Percentiles rank a stretch among this genome's conserved stretches.
Conservation (phyloP, 2,797 vertebrate genomes). For the Propithecus perrieri region DNA sequence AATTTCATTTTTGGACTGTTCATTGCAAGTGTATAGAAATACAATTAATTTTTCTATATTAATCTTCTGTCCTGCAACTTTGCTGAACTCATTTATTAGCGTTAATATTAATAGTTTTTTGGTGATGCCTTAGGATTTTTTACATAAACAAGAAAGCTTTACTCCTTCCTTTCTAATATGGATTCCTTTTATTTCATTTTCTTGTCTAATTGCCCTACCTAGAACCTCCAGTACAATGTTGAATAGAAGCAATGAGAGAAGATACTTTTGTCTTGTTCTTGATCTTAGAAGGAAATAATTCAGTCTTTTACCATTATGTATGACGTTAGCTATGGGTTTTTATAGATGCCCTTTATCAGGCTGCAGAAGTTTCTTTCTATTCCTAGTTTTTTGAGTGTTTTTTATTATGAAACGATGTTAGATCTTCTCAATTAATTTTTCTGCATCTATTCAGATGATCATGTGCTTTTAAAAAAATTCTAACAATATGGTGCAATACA, state of each 20-base stretch:
- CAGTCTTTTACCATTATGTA: neutral
- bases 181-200: conserved; percentile 27
- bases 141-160: neutral
- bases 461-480: neutral
- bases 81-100: conserved; percentile 22
- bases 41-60: conserved; percentile 1
- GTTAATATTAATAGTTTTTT: neutral
- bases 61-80: neutral
- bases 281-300: neutral
- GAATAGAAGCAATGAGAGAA: neutral
- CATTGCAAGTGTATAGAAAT: neutral
- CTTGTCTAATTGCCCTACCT: neutral
- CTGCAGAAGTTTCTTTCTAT: neutral
- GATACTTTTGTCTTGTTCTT: neutral
- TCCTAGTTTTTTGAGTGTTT: neutral
- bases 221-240: neutral
- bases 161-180: neutral
- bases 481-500: neutral
- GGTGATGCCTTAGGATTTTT: conserved; percentile 15
- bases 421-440: conserved; percentile 7
- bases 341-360: neutral
- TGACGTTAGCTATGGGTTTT: neutral
- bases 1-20: neutral
- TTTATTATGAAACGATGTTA: neutral
- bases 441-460: neutral